Conservation (phyloP, 2,888 invertebrate genomes). For the Drosophila anomalipes region DNA sequence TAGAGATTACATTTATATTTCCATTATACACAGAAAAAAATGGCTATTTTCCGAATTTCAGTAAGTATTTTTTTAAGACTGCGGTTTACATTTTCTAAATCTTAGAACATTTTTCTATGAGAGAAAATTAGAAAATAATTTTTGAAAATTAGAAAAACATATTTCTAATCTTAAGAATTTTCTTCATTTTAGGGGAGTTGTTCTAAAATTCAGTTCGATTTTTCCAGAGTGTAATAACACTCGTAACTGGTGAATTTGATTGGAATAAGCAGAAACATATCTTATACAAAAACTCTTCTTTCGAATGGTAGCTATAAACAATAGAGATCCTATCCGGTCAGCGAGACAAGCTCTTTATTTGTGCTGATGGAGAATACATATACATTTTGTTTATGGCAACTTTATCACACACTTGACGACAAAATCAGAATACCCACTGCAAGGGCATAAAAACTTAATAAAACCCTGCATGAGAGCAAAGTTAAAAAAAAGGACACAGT, state of each 20-base stretch:
- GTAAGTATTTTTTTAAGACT: background rate
- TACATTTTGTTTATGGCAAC: background rate
- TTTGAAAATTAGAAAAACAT: background rate
- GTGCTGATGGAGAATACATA: background rate
- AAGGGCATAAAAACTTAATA: slow-evolving; percentile 1
- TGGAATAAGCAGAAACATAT: background rate
- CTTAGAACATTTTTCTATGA: background rate
- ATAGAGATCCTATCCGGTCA: background rate
- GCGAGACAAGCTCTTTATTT: background rate
- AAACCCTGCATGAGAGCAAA: slow-evolving; percentile 2
- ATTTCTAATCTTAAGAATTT: background rate
- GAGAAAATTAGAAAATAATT: background rate
- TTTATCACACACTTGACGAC: slow-evolving; percentile 2
- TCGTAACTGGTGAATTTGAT: background rate
- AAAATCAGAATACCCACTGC: background rate
- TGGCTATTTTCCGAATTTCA: background rate
- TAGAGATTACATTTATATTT: background rate
- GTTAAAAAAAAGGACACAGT: background rate
- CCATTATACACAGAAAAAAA: background rate
- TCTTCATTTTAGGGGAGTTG: background rate
- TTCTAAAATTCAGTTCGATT: background rate
- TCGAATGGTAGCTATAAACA: background rate
- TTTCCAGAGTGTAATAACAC: background rate
- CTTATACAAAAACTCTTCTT: background rate
- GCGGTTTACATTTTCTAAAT: background rate